Evolutionary conservation across 2,888 invertebrate genomes (phyloP).

Genomic region (Thera britannica): DNA sequence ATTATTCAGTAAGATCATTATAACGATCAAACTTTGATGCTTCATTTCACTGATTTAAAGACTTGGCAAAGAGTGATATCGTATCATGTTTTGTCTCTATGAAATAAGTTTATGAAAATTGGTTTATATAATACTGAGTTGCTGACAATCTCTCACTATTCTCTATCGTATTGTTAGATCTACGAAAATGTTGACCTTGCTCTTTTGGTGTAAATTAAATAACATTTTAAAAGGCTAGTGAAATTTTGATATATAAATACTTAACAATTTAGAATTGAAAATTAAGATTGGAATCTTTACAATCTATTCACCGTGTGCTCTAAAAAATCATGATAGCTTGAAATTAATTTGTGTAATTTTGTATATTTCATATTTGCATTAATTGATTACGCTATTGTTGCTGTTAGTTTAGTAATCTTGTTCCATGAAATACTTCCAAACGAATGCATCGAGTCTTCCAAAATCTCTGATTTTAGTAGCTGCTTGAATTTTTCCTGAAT

Average conservation of each 20-base stretch:
- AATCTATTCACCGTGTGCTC: slow-evolving; percentile 47
- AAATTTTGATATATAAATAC: slow-evolving; percentile 81
- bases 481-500: not conserved
- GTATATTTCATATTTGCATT: slow-evolving; percentile 13
- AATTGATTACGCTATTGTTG: not conserved
- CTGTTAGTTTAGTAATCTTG: not conserved
- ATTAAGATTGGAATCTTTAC: slow-evolving; percentile 64
- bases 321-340: slow-evolving; percentile 36
- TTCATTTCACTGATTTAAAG: slow-evolving; percentile 45
- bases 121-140: slow-evolving; percentile 37
- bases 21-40: slow-evolving; percentile 44
- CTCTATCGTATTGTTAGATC: slow-evolving; percentile 54
- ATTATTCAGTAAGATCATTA: slow-evolving; percentile 43
- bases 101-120: slow-evolving; percentile 3
- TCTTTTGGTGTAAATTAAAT: slow-evolving; percentile 74
- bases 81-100: slow-evolving; percentile 24
- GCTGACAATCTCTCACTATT: slow-evolving; percentile 49
- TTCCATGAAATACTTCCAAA: not conserved
- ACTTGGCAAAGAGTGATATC: slow-evolving; percentile 50
- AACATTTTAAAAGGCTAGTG: slow-evolving; percentile 83
- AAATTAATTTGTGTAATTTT: slow-evolving; percentile 28
- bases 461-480: no score
- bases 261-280: slow-evolving; percentile 76
- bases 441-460: not conserved
- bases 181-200: slow-evolving; percentile 75